These are phyloP conservation scores for Caenorhabditis becei DNA, from an alignment of 2,888 invertebrate genomes.

Conservation along the genomic window DNA sequence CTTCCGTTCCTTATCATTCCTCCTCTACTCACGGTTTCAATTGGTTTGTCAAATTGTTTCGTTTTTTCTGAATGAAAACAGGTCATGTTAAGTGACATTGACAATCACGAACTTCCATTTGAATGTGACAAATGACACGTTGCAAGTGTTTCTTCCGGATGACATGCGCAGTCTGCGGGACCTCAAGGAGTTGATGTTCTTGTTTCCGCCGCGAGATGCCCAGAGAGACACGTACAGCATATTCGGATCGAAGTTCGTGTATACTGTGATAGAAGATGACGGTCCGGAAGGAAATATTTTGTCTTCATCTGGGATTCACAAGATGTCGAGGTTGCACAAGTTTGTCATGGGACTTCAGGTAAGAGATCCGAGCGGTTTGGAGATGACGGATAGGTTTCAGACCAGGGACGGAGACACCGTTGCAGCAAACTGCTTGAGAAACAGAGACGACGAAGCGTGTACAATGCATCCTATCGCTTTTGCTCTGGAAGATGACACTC, in stretches of 20 bases:
- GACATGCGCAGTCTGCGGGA: conserved; percentile 76
- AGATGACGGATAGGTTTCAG: conserved; percentile 39
- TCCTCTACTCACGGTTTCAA: conserved; percentile 68
- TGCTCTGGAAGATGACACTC: conserved; percentile 65
- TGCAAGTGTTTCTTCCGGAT: conserved; percentile 80
- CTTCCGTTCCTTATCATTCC: conserved; percentile 78
- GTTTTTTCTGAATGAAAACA: conserved; percentile 27
- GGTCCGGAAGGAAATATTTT: conserved; percentile 69
- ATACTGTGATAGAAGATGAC: conserved; percentile 74
- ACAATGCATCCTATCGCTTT: conserved; percentile 67
- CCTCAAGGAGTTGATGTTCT: conserved; percentile 70
- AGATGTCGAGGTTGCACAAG: conserved; percentile 68
- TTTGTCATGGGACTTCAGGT: conserved; percentile 65
- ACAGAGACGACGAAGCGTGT: conserved; percentile 61
- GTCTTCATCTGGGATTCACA: conserved; percentile 53
- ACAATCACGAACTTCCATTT: conserved; percentile 66
- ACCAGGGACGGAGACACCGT: conserved; percentile 48
- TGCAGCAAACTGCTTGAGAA: conserved; percentile 53
- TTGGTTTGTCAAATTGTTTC: conserved; percentile 39
- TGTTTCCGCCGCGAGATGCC: conserved; percentile 79
- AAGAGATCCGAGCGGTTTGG: too few species aligned
- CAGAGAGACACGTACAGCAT: conserved; percentile 79
- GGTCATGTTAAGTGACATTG: conserved; percentile 58
- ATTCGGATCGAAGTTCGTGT: conserved; percentile 79
- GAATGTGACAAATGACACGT: conserved; percentile 70